phyloP scores from a whole-genome alignment of 2,797 vertebrate species.

The Propithecus perrieri region DNA sequence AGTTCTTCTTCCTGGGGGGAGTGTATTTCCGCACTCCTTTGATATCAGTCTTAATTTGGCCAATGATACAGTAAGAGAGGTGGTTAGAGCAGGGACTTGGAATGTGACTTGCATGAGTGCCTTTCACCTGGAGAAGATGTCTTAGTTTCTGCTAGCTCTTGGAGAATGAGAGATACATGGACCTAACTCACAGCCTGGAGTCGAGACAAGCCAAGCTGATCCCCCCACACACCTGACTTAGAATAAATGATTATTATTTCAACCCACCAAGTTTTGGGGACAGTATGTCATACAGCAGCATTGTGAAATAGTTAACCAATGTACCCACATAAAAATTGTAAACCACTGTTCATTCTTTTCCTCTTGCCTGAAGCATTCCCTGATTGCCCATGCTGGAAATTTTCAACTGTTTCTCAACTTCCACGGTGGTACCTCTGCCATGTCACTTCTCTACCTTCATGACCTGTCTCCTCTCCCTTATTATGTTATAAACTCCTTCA shows the following conservation, averaged over 20 bases:
- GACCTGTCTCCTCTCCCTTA: neutral
- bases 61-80: neutral
- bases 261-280: neutral
- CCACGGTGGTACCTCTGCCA: neutral
- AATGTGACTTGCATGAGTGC: neutral
- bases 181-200: neutral
- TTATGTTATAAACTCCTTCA: neutral
- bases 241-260: neutral
- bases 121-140: neutral
- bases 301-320: neutral
- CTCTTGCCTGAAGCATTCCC: neutral
- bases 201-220: neutral
- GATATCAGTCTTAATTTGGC: neutral
- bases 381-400: neutral
- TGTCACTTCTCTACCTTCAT: neutral
- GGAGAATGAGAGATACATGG: neutral
- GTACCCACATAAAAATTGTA: neutral
- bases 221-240: neutral
- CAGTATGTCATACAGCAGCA: neutral
- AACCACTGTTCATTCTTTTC: neutral
- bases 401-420: neutral
- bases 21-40: neutral
- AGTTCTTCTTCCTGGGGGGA: neutral
- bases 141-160: neutral
- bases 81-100: neutral